Evolutionary conservation across 2,888 invertebrate species (phyloP), one percentile per base, ranked within the genome.

Genomic region (Plebejus melissa): DNA sequence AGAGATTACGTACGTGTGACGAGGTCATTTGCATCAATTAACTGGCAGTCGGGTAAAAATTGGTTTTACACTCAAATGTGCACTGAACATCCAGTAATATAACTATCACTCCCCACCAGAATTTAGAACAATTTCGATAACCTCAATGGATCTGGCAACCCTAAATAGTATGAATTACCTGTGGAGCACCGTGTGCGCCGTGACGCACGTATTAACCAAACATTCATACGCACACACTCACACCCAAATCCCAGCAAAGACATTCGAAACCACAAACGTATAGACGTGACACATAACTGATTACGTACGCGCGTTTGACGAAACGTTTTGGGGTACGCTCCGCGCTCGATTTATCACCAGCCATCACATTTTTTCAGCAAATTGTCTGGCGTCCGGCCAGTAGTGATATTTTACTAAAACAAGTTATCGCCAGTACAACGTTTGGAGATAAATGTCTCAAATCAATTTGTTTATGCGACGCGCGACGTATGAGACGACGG

Each of bases 251-350:
- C 75, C 13, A 72, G 75, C 76, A 65, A 77, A 79, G 79, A 77
- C 79, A 79, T 78, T 70, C 65, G 76, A 74, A 75, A 79, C 79
- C 79, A 76, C 79, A 77, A 79, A 77, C 77, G 77, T 77, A 79
- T 78, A 79, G 75, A 75, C 65, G 75, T 76, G 76, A 77, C 77
- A 77, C 75, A 76, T 58, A 69, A 75, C 69, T 58, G 77, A 78
- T 74, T 65, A 74, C 75, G 69, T 72, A 76, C 75, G 77, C 76
- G 76, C 71, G 75, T 77, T 74, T 77, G 77, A 75, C 69, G 69
- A 74, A 71, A 74, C 76, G 76, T 74, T 74, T 69, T 75, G 36
- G 71, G 74, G 74, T 46, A 58, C 75, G 38, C 74, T 71, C 16
- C 70, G 72, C 6, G 54, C 72, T 72, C 46, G 54, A 72, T 72